Evolutionary conservation across 1,140 invertebrate genomes (phyloP), one percentile per base, ranked within the genome.

Genomic region (Anastrepha ludens): DNA sequence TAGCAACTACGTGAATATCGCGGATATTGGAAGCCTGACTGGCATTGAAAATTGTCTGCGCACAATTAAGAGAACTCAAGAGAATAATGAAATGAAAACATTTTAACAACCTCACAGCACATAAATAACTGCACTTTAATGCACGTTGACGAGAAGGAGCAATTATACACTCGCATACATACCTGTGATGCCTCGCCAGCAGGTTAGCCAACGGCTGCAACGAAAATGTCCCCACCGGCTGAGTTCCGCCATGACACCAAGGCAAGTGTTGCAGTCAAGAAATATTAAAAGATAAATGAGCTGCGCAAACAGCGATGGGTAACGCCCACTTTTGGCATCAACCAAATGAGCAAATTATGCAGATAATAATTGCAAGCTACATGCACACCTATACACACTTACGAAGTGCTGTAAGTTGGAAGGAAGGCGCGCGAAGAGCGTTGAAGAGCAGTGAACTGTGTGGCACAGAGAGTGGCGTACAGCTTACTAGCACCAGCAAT

Each of bases 21-120:
- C 74, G 44, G 47, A 81, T 29, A 81, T 81, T 50, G 74, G 44
- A 55, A 13, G 47, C 74, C 74, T 81, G 74, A 81, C 47, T 81
- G 47, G 47, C 74, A 81, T 81, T 81, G 74, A n/a, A 29, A 81
- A 81, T 81, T n/a, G 74, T 47, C 20, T 55, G 2, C 17, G n/a
- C 44, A 78, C 47, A 78, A 78, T 78, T 78, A 20, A 81, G 47
- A 81, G 74, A 44, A 20, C 74, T 81, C 74, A 81, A 58, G 55
- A 15, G 50, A 20, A 81, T 81, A 81, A 81, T 81, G 74, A 55
- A 81, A 81, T 81, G 74, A 78, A 78, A 78, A 78, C 74, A 78
- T 78, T 78, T 78, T 81, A 81, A 81, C 74, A 81, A 55, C 74
- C 47, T 81, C 74, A 47, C 74, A 81, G 74, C 74, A 81, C 74